Evolutionary conservation across 2,797 vertebrate species (phyloP).

Genomic region (Clarias fuscus): DNA sequence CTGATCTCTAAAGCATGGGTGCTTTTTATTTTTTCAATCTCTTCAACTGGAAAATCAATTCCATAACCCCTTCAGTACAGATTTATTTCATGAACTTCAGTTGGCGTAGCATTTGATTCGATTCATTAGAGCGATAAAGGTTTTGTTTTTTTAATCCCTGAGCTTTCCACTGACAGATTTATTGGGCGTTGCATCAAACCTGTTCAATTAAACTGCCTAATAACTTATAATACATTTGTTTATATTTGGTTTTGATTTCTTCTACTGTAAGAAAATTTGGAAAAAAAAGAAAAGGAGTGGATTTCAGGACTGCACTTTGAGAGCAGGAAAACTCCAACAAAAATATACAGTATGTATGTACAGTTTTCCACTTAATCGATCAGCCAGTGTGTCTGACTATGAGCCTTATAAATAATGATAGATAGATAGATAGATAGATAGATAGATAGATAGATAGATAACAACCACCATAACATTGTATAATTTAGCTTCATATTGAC

Average conservation of each 20-base stretch:
- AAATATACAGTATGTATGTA: background rate
- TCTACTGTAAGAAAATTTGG: background rate
- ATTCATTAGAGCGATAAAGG: background rate
- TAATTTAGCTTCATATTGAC: background rate
- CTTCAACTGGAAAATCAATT: background rate
- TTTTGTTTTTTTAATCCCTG: background rate
- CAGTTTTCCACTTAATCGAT: background rate
- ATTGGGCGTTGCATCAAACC: background rate
- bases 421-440: background rate
- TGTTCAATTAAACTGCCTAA: background rate
- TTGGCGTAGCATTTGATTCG: background rate
- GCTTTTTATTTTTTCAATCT: background rate
- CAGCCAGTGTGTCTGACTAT: background rate
- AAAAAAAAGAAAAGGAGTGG: background rate
- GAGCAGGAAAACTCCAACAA: background rate
- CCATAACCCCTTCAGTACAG: background rate
- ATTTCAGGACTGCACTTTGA: background rate
- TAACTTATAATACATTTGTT: background rate
- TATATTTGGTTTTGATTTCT: background rate
- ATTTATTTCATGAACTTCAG: background rate
- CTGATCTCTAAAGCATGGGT: background rate
- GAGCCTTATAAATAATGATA: background rate
- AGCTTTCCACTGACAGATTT: background rate
- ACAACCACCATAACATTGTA: background rate
- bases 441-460: background rate